phyloP scores from a whole-genome alignment of 2,797 vertebrate genomes.

The Mormyrus hasselquistii region DNA sequence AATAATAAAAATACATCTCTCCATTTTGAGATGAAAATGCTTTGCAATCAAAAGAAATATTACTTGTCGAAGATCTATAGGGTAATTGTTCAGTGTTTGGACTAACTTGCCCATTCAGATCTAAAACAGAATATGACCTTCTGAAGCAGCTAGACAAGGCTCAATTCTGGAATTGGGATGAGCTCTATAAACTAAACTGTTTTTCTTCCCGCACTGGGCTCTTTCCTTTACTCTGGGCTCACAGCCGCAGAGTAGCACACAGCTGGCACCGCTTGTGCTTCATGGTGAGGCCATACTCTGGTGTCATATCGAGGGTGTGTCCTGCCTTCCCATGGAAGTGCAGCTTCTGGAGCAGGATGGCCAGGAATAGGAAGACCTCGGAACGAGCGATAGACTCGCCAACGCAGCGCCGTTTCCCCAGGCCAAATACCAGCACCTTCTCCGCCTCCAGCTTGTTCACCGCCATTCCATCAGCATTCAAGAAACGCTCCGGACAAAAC shows the following conservation, averaged over 20 bases:
- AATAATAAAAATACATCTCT: conserved; percentile 3
- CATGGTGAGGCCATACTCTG: conserved; percentile 81
- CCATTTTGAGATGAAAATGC: neutral
- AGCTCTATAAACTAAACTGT: neutral
- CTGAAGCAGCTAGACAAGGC: neutral
- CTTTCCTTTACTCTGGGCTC: conserved; percentile 33
- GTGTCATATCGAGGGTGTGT: conserved; percentile 69
- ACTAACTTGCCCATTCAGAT: neutral
- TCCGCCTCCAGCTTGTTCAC: conserved; percentile 65
- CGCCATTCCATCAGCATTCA: conserved; percentile 50
- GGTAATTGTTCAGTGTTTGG: neutral
- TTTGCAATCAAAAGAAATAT: neutral
- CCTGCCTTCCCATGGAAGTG: conserved; percentile 59
- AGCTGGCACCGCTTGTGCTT: conserved; percentile 76
- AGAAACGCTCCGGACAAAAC: conserved; percentile 81
- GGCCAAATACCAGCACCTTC: conserved; percentile 73
- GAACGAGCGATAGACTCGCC: conserved; percentile 78
- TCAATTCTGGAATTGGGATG: neutral
- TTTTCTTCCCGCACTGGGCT: neutral
- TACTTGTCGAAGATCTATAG: neutral
- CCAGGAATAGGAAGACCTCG: conserved; percentile 84
- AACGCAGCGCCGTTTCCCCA: conserved; percentile 80
- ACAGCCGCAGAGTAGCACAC: conserved; percentile 48
- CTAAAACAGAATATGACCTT: neutral
- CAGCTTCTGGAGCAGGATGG: conserved; percentile 75